A percentile compares a stretch with the other conserved stretches of the same genome.
These are phyloP conservation scores for Pelusios castaneus DNA, from an alignment of 2,113 vertebrate genomes.

Conservation along the genomic window DNA sequence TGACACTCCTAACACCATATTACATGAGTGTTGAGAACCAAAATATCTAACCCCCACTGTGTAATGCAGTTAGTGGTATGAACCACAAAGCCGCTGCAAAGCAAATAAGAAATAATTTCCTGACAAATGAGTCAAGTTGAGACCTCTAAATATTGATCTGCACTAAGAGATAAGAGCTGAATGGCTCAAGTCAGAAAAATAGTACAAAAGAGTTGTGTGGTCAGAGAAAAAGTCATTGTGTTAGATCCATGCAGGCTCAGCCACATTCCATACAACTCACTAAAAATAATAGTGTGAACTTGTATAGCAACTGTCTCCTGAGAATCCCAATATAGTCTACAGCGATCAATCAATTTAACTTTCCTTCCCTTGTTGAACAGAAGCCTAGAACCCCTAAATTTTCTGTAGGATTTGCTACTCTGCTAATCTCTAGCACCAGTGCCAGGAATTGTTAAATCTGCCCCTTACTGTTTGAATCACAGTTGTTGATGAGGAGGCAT, in stretches of 20 bases:
- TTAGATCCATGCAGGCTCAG: neutral
- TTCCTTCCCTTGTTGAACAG: neutral
- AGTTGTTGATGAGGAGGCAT: neutral
- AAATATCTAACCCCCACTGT: neutral
- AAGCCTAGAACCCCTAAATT: neutral
- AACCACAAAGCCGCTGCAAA: no score
- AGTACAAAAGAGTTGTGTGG: neutral
- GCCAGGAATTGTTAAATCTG: accelerated
- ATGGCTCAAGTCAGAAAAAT: neutral
- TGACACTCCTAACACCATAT: neutral
- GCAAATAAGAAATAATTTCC: no score
- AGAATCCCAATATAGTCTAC: accelerated
- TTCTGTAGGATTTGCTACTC: neutral
- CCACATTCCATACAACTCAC: neutral
- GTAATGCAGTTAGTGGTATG: neutral
- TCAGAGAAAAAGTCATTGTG: neutral
- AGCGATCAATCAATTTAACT: neutral
- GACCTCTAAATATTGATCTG: no score
- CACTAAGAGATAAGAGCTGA: no score
- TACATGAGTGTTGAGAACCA: neutral
- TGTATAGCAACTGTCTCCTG: neutral
- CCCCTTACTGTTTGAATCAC: neutral
- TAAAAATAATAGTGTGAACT: neutral
- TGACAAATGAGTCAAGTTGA: no score
- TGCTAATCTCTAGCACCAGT: neutral